These are phyloP conservation scores for Stenotaenia linearis DNA, from an alignment of 2,888 invertebrate genomes.

Conservation along the genomic window DNA sequence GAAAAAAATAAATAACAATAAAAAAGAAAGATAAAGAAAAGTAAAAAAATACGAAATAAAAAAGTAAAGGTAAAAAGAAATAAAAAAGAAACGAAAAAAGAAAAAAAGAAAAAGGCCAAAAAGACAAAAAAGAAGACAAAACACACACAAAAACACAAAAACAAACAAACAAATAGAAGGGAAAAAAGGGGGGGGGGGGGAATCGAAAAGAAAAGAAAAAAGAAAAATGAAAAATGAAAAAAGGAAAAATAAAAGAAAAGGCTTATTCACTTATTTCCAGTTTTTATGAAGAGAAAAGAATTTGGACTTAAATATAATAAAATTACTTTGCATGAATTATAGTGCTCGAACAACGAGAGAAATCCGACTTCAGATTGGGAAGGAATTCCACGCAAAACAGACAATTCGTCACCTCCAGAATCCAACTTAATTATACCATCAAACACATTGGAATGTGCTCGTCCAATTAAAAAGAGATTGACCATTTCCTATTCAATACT, in stretches of 20 bases:
- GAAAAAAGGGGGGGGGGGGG: no score
- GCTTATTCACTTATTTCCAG: not conserved
- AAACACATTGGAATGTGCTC: conserved; percentile 53
- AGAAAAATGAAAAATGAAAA: no score
- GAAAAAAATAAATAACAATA: no score
- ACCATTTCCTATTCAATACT: conserved; percentile 49
- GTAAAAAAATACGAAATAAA: no score
- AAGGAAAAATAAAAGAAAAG: conserved; percentile 17
- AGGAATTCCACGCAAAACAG: conserved; percentile 37
- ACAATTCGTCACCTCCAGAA: conserved; percentile 27
- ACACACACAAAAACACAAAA: no score
- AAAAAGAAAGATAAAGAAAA: no score
- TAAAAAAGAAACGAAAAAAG: no score
- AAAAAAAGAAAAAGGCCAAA: no score
- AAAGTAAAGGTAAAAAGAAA: no score
- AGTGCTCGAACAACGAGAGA: conserved; percentile 52
- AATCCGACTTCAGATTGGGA: conserved; percentile 48
- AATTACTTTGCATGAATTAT: conserved; percentile 51
- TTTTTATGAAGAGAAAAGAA: not conserved
- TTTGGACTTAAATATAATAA: not conserved
- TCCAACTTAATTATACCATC: conserved; percentile 51
- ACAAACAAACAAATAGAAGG: no score
- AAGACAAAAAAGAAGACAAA: no score
- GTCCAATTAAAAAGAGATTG: conserved; percentile 51
- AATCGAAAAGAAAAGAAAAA: no score